Evolutionary conservation across 2,888 invertebrate species (phyloP).

Genomic region (Reticulitermes lucifugus): DNA sequence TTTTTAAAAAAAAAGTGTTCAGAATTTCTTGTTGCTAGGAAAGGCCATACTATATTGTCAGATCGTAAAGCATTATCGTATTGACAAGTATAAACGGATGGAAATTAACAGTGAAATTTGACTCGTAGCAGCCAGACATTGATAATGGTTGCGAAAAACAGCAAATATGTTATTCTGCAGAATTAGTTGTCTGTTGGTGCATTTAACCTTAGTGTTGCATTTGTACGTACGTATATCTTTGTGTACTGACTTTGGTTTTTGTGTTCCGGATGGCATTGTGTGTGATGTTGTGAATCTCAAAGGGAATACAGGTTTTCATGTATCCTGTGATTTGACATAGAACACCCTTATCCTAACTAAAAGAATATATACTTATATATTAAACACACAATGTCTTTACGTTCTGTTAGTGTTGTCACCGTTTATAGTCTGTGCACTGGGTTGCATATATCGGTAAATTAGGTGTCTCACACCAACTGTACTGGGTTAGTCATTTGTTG

Average conservation of each 20-base stretch:
- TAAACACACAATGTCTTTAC: constrained; percentile 45
- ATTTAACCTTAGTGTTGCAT: constrained; percentile 51
- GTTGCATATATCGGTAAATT: constrained; percentile 45
- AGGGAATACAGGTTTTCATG: constrained; percentile 9
- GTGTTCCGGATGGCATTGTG: constrained; percentile 50
- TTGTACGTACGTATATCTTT: constrained; percentile 49
- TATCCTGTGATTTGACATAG: constrained; percentile 24
- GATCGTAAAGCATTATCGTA: neutral
- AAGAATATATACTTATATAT: constrained; percentile 32
- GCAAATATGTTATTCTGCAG: constrained; percentile 34
- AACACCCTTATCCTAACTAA: neutral
- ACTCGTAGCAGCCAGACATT: constrained; percentile 18
- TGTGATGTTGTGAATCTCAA: constrained; percentile 38
- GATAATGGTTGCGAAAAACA: neutral
- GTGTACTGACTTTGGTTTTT: constrained; percentile 47
- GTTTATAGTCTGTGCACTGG: constrained; percentile 45
- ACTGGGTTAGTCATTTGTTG: constrained; percentile 53
- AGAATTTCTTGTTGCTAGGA: constrained; percentile 37
- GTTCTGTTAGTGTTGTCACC: constrained; percentile 47
- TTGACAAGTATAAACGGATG: neutral
- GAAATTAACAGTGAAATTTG: neutral
- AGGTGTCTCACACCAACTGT: constrained; percentile 46
- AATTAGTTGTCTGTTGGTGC: constrained; percentile 46
- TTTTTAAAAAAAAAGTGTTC: constrained; percentile 38
- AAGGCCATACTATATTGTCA: neutral